These are phyloP conservation scores for Propithecus perrieri DNA, from an alignment of 2,797 vertebrate genomes.

Conservation along the genomic window DNA sequence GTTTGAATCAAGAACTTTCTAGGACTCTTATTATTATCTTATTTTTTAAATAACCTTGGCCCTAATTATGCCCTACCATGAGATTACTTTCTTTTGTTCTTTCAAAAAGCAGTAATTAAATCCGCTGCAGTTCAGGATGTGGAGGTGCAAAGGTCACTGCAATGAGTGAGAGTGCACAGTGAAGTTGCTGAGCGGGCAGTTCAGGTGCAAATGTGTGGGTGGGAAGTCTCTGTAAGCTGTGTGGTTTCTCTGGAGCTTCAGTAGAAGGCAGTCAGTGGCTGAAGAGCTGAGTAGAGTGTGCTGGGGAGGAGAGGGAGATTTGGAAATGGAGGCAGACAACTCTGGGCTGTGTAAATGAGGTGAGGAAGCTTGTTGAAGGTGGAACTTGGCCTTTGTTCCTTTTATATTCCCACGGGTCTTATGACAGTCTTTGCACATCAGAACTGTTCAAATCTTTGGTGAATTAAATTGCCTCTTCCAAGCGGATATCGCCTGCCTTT, in stretches of 20 bases:
- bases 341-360: neutral
- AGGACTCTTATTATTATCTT: neutral
- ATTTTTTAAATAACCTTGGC: neutral
- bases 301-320: neutral
- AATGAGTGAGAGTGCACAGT: neutral
- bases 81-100: neutral
- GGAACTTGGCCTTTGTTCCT: neutral
- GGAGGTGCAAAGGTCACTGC: neutral
- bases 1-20: neutral
- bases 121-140: neutral
- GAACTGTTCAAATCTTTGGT: neutral
- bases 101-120: neutral
- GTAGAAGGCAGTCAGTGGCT: neutral
- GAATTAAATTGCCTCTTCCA: neutral
- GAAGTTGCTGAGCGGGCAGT: neutral
- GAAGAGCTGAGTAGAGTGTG: neutral
- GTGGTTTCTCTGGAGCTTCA: neutral
- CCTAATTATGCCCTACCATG: neutral
- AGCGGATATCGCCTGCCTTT: neutral
- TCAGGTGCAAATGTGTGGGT: neutral
- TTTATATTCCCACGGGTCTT: neutral
- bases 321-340: neutral
- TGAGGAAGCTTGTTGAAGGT: neutral
- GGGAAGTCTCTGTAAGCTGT: neutral
- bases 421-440: neutral